Percentiles rank a stretch among this genome's conserved stretches.
Conservation (phyloP, 2,797 vertebrate genomes). For the Tokudaia tokunoshimensis region DNA sequence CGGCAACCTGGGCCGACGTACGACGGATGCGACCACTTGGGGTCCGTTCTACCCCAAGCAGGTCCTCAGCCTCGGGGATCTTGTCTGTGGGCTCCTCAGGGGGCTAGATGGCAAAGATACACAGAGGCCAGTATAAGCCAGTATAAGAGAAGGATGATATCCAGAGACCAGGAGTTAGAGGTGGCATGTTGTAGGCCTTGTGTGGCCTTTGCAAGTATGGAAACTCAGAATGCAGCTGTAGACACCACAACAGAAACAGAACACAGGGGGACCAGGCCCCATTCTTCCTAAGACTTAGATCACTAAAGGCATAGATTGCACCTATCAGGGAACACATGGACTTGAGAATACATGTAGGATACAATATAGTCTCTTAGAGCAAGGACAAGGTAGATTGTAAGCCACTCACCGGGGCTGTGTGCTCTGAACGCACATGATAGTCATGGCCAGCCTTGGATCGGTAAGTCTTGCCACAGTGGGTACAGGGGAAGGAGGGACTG, state of each 20-base stretch:
- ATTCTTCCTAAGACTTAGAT: background rate
- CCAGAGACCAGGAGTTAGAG: background rate
- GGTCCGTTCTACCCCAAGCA: constrained; percentile 95
- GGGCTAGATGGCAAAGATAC: constrained; percentile 76
- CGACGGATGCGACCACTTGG: constrained; percentile 97
- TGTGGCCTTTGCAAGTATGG: background rate
- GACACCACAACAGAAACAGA: background rate
- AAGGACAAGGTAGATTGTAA: background rate
- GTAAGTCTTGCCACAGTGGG: constrained; percentile 95
- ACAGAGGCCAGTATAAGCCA: background rate
- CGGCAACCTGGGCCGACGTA: constrained; percentile 96
- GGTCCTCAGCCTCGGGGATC: constrained; percentile 71
- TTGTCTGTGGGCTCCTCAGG: constrained; percentile 86
- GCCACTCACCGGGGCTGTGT: constrained; percentile 85
- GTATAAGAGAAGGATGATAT: background rate
- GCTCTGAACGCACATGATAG: constrained; percentile 94
- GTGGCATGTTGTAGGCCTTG: rapidly evolving
- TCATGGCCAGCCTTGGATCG: constrained; percentile 97
- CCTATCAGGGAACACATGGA: background rate
- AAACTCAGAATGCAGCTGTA: background rate
- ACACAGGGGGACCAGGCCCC: too few relatives aligned
- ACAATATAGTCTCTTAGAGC: background rate
- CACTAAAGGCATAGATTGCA: background rate
- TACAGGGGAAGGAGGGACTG: constrained; percentile 94
- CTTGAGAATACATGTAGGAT: background rate